Base-by-base conservation (phyloP, 2,888 invertebrate genomes). In the Mythimna pallens region DNA sequence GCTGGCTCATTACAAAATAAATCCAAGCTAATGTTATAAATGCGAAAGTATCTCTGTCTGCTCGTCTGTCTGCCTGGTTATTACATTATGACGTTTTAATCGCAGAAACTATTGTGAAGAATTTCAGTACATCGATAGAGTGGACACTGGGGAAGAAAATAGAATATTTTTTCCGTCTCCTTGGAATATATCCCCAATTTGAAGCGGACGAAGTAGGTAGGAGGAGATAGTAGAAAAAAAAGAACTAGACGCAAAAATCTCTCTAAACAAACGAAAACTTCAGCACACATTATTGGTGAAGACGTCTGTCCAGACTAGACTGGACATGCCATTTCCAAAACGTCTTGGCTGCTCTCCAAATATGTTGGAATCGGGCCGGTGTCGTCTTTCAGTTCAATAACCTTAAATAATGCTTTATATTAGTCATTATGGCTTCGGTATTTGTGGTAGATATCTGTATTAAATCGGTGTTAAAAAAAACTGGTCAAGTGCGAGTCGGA, bases 321-420 rank as follows among this genome's bases (percentile, higher is more conserved):
- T 85, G 84, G 85, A 89, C 77, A 61, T 79, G 84, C 69, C 85
- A 88, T 88, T 89, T 87, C 81, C 80, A 80, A 88, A 88, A 85
- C 85, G 76, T 73, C 72, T 88, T 93, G 93, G 92, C 90, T 36
- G 2, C 12, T 40, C 55, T 87, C 90, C 92, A 93, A 91, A 79
- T 80, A 77, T 78, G 72, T 71, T 55, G 78, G 59, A 71, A 77
- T 73, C 71, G 61, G 55, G 17, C 61, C 76, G 61, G 70, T 80
- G 73, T 78, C 80, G 69, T 65, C 76, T 84, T 73, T 71, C 84
- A 78, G 89, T 84, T 87, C 86, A 85, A 82, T 76, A 71, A 86
- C 78, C 87, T 76, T 47, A 73, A 55, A 72, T 74, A 78, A 81
- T 83, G 20, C 20, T 40, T 59, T 71, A 66, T 54, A 70, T 66